Evolutionary conservation across 1,140 invertebrate genomes (phyloP).

Genomic region (Drosophila triauraria): DNA sequence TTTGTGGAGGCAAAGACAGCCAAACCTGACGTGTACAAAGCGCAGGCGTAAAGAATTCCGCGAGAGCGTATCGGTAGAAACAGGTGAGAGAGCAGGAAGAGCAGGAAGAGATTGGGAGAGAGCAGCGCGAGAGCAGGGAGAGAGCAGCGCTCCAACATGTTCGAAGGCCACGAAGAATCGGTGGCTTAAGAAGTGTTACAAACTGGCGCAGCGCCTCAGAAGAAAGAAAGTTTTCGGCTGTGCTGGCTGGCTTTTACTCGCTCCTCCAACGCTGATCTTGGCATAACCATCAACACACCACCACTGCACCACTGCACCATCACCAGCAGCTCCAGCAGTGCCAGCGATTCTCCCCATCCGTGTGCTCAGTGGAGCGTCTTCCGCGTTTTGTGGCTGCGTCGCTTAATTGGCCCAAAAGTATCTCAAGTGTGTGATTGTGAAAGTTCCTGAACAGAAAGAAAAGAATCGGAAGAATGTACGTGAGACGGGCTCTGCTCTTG

Average conservation of each 20-base stretch:
- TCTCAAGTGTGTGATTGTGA: slow-evolving; percentile 83
- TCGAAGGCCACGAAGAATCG: slow-evolving; percentile 39
- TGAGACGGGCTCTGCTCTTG: slow-evolving; percentile 71
- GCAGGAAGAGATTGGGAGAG: slow-evolving; percentile 15
- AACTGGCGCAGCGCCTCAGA: slow-evolving; percentile 62
- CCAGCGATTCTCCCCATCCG: slow-evolving; percentile 19
- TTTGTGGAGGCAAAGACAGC: slow-evolving; percentile 42
- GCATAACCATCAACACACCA: not conserved
- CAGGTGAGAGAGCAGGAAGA: slow-evolving; percentile 43
- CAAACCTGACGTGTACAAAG: slow-evolving; percentile 71
- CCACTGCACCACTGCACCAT: not conserved
- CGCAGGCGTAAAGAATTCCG: slow-evolving; percentile 74
- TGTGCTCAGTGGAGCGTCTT: slow-evolving; percentile 74
- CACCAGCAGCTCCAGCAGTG: slow-evolving; percentile 1
- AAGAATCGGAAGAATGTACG: slow-evolving; percentile 61
- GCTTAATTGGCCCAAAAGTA: slow-evolving; percentile 78
- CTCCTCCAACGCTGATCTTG: slow-evolving; percentile 27
- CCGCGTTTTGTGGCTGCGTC: slow-evolving; percentile 63
- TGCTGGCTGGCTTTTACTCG: slow-evolving; percentile 69
- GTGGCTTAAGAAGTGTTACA: slow-evolving; percentile 83
- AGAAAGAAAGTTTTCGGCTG: slow-evolving; percentile 83
- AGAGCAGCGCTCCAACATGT: slow-evolving; percentile 51
- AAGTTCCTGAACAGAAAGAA: slow-evolving; percentile 71
- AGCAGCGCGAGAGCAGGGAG: slow-evolving; percentile 8
- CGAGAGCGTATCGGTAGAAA: slow-evolving; percentile 3